Evolutionary conservation across 2,113 vertebrate genomes (phyloP), one percentile per base, ranked within the genome.

Genomic region (Nothobranchius kuhntae): DNA sequence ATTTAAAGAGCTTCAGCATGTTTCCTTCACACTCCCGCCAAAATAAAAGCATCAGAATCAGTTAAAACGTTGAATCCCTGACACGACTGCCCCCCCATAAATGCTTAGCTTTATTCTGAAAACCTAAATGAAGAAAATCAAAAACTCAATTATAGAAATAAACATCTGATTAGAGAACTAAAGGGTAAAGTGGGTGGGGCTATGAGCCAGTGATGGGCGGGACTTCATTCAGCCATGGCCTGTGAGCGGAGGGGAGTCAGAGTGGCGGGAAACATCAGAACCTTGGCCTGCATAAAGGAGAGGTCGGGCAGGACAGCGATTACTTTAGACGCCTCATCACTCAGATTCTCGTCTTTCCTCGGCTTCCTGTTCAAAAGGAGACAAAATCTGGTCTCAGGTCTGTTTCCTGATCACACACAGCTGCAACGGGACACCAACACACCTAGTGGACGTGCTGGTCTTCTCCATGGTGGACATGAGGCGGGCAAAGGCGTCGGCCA

Each of bases 241-340:
- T 78, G 78, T 11, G 69, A 81, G 71, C 91, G 71, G 73, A 95
- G 95, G 73, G 96, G 96, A 55, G 93, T 97, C 82, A 99, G 92
- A 2, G 95, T 98, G 90, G 96, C 78, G 46, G 97, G 98, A 77
- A 99, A 99, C 96, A 99, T 99, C 91, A 98, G 92, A 86, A 98
- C 97, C 92, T 98, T 99, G 87, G 97, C 97, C 90, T 96, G 94
- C 97, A 99, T 99, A 94, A 99, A 99, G 66, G 95, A 96, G 12
- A 99, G 89, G 82, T 99, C 98, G 1, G 98, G 96, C 84, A 99
- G 95, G 77, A 85, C 86, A 13, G 93, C 83, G 51, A 99, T 99
- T 82, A 98, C 96, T 79, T 94, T 93, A 68, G 89, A 77, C 30
- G 98, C 96, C 93, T 99, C 98, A 73, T 94, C 93, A 67, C 96